Conservation (phyloP, 2,113 vertebrate genomes). For the Cynoglossus semilaevis region DNA sequence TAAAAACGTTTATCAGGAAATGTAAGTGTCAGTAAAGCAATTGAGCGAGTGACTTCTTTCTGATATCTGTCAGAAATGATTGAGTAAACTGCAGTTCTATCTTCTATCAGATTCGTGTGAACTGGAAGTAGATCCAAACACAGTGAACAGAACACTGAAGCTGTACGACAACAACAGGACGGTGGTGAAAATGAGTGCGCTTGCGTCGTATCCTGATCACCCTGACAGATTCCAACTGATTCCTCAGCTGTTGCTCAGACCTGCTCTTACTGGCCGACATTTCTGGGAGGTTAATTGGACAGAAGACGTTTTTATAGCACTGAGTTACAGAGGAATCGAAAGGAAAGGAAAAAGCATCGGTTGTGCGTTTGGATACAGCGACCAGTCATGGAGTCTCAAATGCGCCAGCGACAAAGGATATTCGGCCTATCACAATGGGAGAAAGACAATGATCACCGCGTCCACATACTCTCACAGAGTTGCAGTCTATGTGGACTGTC, state of each 20-base stretch:
- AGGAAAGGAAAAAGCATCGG: background rate
- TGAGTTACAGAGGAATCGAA: conserved; percentile 16
- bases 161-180: no score
- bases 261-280: conserved; percentile 11
- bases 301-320: background rate
- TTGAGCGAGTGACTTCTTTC: no score
- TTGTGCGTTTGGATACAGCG: conserved; percentile 2
- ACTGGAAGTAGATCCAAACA: no score
- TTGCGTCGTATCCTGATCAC: background rate
- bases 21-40: conserved; percentile 5
- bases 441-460: background rate
- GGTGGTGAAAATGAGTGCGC: no score
- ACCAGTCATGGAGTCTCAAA: conserved; percentile 7
- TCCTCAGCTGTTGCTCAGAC: background rate
- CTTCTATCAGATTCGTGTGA: no score
- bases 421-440: background rate
- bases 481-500: conserved; percentile 12
- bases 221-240: conserved; percentile 5
- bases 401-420: background rate
- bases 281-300: conserved; percentile 15
- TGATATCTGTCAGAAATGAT: no score
- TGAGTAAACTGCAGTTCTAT: no score
- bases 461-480: background rate
- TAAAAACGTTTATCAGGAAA: conserved; percentile 18
- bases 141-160: no score